These are phyloP conservation scores for Palythoa grandiflora DNA, from an alignment of 92 coral and sea anemone species.

Conservation along the genomic window DNA sequence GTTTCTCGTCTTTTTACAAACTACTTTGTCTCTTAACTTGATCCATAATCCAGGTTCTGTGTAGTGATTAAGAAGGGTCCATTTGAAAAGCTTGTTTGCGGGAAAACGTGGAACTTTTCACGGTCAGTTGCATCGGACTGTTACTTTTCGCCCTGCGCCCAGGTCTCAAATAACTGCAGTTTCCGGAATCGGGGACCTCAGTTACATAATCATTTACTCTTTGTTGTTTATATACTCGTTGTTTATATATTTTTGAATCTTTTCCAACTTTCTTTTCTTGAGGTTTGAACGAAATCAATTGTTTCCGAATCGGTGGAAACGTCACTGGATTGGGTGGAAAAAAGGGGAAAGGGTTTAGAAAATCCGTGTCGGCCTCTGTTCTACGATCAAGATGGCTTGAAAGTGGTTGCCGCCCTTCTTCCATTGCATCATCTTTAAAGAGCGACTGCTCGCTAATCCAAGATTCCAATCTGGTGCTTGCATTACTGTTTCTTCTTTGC, in stretches of 20 bases:
- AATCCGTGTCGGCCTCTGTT: conserved; percentile 57
- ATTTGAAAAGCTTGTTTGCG: background rate
- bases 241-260: conserved; percentile 13
- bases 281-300: conserved; percentile 47
- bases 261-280: conserved; percentile 49
- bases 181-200: conserved; percentile 51
- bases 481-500: conserved; percentile 72
- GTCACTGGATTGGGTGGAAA: conserved; percentile 48
- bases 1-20: background rate
- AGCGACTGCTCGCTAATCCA: conserved; percentile 31
- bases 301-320: conserved; percentile 72
- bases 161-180: conserved; percentile 78
- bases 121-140: background rate
- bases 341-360: conserved; percentile 62
- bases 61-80: background rate
- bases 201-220: background rate
- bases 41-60: background rate
- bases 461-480: conserved; percentile 47
- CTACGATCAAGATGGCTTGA: conserved; percentile 66
- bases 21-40: background rate
- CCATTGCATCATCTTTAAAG: conserved; percentile 28
- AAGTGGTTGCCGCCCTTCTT: conserved; percentile 24
- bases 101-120: background rate
- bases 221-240: background rate
- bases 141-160: conserved; percentile 2